A percentile compares a stretch with the other conserved stretches of the same genome.
These are phyloP conservation scores for Apamea crenata DNA, from an alignment of 2,888 invertebrate species.

Conservation along the genomic window DNA sequence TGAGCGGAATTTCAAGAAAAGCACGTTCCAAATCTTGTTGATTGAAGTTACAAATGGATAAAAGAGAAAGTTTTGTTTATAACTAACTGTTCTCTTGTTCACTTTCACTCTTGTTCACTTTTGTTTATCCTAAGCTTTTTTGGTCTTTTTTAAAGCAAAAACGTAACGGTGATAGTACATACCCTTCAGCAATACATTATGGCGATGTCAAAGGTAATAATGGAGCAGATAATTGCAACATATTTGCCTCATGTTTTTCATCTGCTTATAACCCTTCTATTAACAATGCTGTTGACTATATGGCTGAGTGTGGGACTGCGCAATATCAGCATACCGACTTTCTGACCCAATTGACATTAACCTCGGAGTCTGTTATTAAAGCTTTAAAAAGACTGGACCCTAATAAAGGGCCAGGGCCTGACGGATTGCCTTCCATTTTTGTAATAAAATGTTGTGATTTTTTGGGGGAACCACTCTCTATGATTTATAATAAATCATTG, in stretches of 20 bases:
- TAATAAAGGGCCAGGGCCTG: neutral
- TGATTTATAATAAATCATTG: too few species aligned
- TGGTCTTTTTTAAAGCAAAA: neutral
- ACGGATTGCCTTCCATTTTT: slow-evolving; percentile 1
- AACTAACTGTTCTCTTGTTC: too few species aligned
- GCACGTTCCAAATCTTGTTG: slow-evolving; percentile 24
- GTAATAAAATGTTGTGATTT: too few species aligned
- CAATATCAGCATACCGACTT: neutral
- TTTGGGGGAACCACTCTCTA: too few species aligned
- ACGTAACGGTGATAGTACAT: neutral
- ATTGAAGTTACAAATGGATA: neutral
- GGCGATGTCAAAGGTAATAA: neutral
- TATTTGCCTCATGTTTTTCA: neutral
- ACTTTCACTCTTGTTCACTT: too few species aligned
- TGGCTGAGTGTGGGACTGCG: too few species aligned
- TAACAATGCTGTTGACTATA: too few species aligned
- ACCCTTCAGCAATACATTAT: neutral
- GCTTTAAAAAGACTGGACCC: neutral
- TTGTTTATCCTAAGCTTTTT: neutral
- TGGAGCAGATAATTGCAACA: too few species aligned
- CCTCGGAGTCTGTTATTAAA: neutral
- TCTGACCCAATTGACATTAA: neutral
- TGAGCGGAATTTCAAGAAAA: slow-evolving; percentile 9
- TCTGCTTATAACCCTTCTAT: neutral
- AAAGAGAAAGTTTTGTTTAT: neutral